A percentile compares a stretch with the other conserved stretches of the same genome.
These are phyloP conservation scores for Jordanella pulchra DNA, from an alignment of 2,797 vertebrate species.

Conservation along the genomic window DNA sequence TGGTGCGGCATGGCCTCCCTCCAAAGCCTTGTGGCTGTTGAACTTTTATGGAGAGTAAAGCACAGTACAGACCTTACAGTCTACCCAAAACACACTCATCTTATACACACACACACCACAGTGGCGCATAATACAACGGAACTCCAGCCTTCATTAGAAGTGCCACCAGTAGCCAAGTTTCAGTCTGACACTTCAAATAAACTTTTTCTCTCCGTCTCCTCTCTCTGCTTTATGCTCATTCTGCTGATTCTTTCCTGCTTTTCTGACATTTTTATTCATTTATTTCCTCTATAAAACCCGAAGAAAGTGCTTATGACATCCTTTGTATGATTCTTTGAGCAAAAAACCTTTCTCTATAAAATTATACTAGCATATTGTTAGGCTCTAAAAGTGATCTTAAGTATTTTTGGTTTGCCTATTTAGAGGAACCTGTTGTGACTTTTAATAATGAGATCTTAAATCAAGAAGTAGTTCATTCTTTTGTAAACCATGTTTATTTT, in stretches of 20 bases:
- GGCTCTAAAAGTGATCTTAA: not conserved
- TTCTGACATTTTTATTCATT: constrained; percentile 7
- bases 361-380: constrained; percentile 2
- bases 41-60: constrained; percentile 80
- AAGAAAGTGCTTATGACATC: constrained; percentile 15
- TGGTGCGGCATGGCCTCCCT: constrained; percentile 65
- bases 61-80: constrained; percentile 63
- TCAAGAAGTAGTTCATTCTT: not conserved
- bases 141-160: constrained; percentile 59
- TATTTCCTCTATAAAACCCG: constrained; percentile 1
- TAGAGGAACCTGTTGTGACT: not conserved
- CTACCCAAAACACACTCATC: constrained; percentile 14
- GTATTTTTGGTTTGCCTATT: constrained; percentile 1
- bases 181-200: constrained; percentile 68
- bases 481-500: not conserved
- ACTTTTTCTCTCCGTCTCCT: constrained; percentile 8
- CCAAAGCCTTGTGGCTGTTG: constrained; percentile 72
- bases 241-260: constrained; percentile 35
- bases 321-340: constrained; percentile 27
- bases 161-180: constrained; percentile 61
- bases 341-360: not conserved
- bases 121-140: constrained; percentile 31
- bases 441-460: constrained; percentile 8
- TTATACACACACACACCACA: constrained; percentile 8
- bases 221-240: constrained; percentile 5